Base-by-base conservation (phyloP, 2,113 vertebrate genomes). In the Microcebus tavaratra region DNA sequence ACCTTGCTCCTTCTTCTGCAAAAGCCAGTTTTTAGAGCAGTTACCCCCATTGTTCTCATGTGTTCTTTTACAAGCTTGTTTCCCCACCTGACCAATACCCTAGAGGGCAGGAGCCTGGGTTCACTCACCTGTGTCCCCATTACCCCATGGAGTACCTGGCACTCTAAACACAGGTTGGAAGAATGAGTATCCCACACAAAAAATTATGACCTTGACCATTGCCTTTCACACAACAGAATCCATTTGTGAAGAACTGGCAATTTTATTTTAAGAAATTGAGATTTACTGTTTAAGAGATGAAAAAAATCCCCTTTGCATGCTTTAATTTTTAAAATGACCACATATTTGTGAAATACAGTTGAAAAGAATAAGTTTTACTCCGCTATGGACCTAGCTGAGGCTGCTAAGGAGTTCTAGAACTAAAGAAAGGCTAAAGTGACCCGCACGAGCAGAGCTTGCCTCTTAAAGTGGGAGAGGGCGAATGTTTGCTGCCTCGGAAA, bases 181-280 rank as follows among this genome's bases (percentile, higher is more conserved):
- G 17, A 72, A 72, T 36, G 14, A 12, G 45, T 45, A 88, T 31
- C 34, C 59, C 10, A 21, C 20, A n/a, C 25, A 25, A 93, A 90
- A 86, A 91, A 57, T 20, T 78, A 85, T 48, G 39, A 88, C 7
- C 25, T 55, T 68, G 65, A 45, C 39, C 53, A 34, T 39, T 85
- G 59, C 34, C 45, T 87, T 72, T 93, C 70, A 70, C 53, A 21
- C 3, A 5, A 39, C n/a, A 67, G 70, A 90, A 92, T 12, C 23
- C 45, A 67, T 63, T 48, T 55, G 53, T 63, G 59, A 90, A 39
- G 50, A 90, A 65, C 14, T 36, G 34, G 42, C 73, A 4, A 65
- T 70, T 86, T 82, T 85, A 55, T n/a, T 80, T 75, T 86, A 87
- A 82, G 83, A 94, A 48, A 84, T 39, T 75, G 79, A 88, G 75